Evolutionary conservation across 1,140 invertebrate genomes (phyloP), one percentile per base, ranked within the genome.

Genomic region (Drosophila pseudoobscura): DNA sequence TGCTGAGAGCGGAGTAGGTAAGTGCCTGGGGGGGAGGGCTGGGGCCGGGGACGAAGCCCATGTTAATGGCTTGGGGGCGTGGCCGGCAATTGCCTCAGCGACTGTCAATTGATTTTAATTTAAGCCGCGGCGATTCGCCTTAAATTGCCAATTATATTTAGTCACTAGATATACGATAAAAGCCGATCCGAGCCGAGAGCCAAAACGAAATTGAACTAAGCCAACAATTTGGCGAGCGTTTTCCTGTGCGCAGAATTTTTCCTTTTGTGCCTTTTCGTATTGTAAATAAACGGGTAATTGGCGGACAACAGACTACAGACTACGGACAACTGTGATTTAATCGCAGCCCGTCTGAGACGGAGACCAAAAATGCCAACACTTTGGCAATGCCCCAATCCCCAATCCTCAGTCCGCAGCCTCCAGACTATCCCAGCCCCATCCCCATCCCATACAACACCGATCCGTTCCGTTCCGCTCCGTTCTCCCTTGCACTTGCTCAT

Each of bases 121-220:
- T 65, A 71, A 84, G 63, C 62, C 69, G 46, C 53, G 51, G 80
- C 57, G 68, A 80, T 76, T 58, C 49, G 50, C 68, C 82, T 82
- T 82, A 85, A 85, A 85, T 87, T 82, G 80, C 74, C 80, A 85
- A 85, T 85, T 85, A 85, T 85, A 82, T 65, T 80, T 62, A 51
- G 63, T 60, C 60, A 41, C 64, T 62, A 87, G 80, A 87, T 87
- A 75, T 70, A 29, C 82, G 80, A 85, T 85, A 61, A 76, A 46
- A 54, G 49, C 15, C 46, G 1, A 69, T 11, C 8, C 8, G 31
- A 39, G 35, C 31, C 47, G 53, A 63, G 39, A 70, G 57, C 54
- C 54, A 47, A 77, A 78, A 56, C 52, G 46, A 54, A 80, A 75
- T 66, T 71, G 79, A 85, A 62, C 78, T 79, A 77, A 84, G 59